Evolutionary conservation across 2,888 invertebrate genomes (phyloP), one percentile per base, ranked within the genome.

Genomic region (Ichneumoninae sp.): DNA sequence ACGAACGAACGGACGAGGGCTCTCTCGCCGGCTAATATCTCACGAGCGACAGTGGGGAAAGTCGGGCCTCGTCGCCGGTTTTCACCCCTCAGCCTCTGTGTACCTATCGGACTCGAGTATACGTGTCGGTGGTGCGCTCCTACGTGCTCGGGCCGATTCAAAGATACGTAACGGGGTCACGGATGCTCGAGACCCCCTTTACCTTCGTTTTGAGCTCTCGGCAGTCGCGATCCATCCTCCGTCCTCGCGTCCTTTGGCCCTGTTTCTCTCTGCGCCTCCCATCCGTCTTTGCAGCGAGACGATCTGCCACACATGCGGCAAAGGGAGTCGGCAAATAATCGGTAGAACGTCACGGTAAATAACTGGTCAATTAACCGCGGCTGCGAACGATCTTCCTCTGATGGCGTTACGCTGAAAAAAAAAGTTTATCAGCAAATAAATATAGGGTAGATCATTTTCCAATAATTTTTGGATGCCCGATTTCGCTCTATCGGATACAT

Each of bases 121-220:
- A 36, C 52, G 57, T 57, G 57, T 13, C 60, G 36, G 68, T 50
- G 63, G 50, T 50, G 69, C 74, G 68, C 74, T 47, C 36, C 50
- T 47, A 74, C 60, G 40, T 63, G 78, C 71, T 52, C 75, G 71
- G 76, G 57, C 75, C 84, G 87, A 88, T 88, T 88, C 85, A 86
- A 88, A 88, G 88, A 88, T 88, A 86, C 81, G 80, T 65, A 89
- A 89, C 70, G 86, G 83, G 89, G 89, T 89, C 89, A 89, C 87
- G 87, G 69, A 81, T 88, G 77, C 86, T 88, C 87, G 81, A 88
- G 83, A 70, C 81, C 69, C 71, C 69, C 80, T 81, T 76, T 47
- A 70, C 76, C 26, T 69, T 54, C 81, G 76, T 76, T 76, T 76
- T 76, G 65, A 52, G 63, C 69, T 33, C 54, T 54, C 44, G 47